Evolutionary conservation across 2,797 vertebrate species (phyloP).

Genomic region (Loris lydekkerianus): DNA sequence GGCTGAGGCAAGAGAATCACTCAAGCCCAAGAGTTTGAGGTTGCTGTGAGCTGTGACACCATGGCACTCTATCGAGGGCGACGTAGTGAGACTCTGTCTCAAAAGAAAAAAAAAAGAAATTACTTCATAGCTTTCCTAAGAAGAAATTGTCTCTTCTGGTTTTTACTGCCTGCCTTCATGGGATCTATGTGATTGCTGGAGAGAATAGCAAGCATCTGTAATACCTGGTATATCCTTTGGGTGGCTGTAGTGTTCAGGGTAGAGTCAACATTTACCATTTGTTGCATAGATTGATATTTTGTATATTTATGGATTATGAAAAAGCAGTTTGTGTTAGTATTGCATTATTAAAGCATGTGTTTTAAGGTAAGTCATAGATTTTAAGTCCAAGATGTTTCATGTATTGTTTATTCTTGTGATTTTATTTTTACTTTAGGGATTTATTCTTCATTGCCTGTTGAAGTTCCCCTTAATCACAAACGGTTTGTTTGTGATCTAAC

Average conservation of each 20-base stretch:
- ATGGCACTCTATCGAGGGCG: too few species aligned
- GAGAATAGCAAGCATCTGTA: neutral
- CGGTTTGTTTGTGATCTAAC: conserved; percentile 95
- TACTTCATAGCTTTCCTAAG: neutral
- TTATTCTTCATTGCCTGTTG: conserved; percentile 91
- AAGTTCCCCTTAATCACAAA: conserved; percentile 96
- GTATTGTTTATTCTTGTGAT: conserved; percentile 71
- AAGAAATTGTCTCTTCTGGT: neutral
- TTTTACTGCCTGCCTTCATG: neutral
- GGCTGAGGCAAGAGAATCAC: too few species aligned
- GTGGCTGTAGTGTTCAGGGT: neutral
- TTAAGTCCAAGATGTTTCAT: conserved; percentile 29
- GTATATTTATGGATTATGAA: neutral
- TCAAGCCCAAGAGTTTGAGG: too few species aligned
- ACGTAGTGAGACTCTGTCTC: too few species aligned
- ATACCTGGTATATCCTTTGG: neutral
- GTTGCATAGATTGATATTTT: neutral
- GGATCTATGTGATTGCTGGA: neutral
- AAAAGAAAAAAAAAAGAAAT: conserved; percentile 46
- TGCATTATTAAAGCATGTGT: neutral
- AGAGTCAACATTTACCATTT: neutral
- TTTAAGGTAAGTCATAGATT: conserved; percentile 27
- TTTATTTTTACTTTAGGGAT: conserved; percentile 90
- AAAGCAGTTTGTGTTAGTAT: neutral
- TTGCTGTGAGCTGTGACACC: too few species aligned